Base-by-base conservation (phyloP, 2,888 invertebrate species). In the Tetheella fluctuosa region DNA sequence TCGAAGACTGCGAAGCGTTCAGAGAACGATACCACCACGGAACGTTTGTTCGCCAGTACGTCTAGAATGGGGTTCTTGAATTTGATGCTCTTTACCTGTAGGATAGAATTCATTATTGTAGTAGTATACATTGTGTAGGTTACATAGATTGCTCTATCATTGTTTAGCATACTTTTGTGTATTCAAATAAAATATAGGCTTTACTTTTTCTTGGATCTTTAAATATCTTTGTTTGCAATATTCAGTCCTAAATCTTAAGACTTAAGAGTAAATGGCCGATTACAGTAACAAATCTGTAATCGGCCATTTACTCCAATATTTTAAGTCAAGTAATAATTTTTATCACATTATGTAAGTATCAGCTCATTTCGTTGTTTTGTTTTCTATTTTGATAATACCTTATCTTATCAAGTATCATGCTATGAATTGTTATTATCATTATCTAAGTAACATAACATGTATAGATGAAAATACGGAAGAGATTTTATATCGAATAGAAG, bases 1-100 rank as follows among this genome's bases (percentile, higher is more conserved):
- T 98, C 98, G 86, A 98, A 98, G 13, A 98, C 96, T 0, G 98
- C 97, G 70, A 99, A 96, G 64, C 97, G 96, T 89, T 98, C 98
- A 57, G 96, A 94, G 88, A 99, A 98, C 0, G 97, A 96, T 2
- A 98, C 96, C 17, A 97, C 97, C 55, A 99, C 94, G 12, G 97
- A 97, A 63, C 97, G 95, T 74, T 96, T 96, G 91, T 98, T 98
- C n/a, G 97, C 97, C 70, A 97, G 87, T 64, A 99, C 96, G 83
- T 98, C 98, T 76, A 97, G 94, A 58, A 99, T 96, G 1, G 96
- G 96, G 85, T 96, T 97, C 91, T 98, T 98, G 93, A 98, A 99
- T 89, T 98, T 98, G 72, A 98, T 97, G 81, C 96, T 96, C 85
- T 98, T 98, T 17, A 97, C 96, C 94, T 97, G 83, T 55, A 53